These are phyloP conservation scores for Gorilla gorilla DNA, from an alignment of 2,113 vertebrate genomes.

Conservation along the genomic window DNA sequence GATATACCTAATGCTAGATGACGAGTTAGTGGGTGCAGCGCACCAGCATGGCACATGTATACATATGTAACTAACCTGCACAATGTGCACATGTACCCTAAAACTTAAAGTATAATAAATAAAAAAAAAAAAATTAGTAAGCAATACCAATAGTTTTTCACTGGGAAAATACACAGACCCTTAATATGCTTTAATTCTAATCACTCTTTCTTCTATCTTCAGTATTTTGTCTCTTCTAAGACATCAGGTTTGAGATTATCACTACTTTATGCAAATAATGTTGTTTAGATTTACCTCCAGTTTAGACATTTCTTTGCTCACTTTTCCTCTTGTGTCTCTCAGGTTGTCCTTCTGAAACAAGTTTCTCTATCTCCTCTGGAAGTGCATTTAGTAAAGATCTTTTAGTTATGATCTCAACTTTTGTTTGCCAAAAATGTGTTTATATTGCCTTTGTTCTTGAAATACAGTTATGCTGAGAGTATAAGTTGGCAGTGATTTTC, in stretches of 20 bases:
- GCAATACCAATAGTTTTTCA: background rate
- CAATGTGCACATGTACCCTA: no score
- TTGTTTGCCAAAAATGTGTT: background rate
- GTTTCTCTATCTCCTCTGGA: slow-evolving; percentile 21
- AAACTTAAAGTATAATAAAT: no score
- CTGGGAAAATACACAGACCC: background rate
- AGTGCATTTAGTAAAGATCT: background rate
- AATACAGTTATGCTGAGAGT: background rate
- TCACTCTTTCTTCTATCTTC: background rate
- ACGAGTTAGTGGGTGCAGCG: no score
- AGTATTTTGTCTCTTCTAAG: background rate
- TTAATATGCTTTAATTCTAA: slow-evolving; percentile 25
- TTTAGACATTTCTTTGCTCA: background rate
- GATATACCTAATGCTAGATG: no score
- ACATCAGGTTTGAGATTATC: background rate
- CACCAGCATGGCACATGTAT: no score
- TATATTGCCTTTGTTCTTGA: slow-evolving; percentile 20
- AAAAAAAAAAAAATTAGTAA: slow-evolving; percentile 12
- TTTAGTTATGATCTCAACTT: slow-evolving; percentile 31
- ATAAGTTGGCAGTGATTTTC: slow-evolving; percentile 1
- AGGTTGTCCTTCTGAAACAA: background rate
- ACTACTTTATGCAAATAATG: background rate
- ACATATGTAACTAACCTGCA: no score
- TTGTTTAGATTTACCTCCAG: background rate
- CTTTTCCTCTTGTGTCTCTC: background rate